Base-by-base conservation (phyloP, 2,113 vertebrate species). In the Mesoclemmys tuberculata region DNA sequence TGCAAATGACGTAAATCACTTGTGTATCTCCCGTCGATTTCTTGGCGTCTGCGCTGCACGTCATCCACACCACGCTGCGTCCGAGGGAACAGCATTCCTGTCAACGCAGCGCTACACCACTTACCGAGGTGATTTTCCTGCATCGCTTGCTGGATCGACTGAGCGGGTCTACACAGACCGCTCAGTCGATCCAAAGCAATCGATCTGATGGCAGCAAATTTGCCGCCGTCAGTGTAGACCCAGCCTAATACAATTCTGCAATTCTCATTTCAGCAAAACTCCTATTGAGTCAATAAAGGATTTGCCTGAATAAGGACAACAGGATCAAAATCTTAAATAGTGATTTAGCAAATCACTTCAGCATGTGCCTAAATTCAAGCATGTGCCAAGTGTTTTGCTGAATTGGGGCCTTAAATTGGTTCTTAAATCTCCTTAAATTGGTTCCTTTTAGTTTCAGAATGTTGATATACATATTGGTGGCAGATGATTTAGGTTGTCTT, bases 401-500 rank as follows among this genome's bases (percentile, higher is more conserved):
- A 96, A 90, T 92, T 10, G 90, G 91, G 94, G 49, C 55, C 44
- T 87, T 41, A 74, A n/a, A n/a, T n/a, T n/a, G n/a, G n/a, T n/a
- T n/a, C 51, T 58, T 85, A 55, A 93, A 64, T 64, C 84, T 61
- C 89, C 74, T 52, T 51, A 87, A 90, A 77, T 21, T 74, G 95
- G 90, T 75, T 85, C n/a, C 35, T 10, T 8, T 84, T 56, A 83
- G 86, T 93, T 97, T 90, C 19, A 52, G 81, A 61, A 89, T 75
- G 83, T 68, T 92, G 87, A 90, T 80, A 74, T 82, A 82, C n/a
- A 52, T 82, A 79, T 55, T 90, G 82, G 48, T 92, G 93, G 93
- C 87, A 93, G 83, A 95, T 88, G 41, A 95, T 91, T 91, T 97
- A 88, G 82, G 24, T 78, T 54, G 24, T 81, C 74, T 75, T 3